These are phyloP conservation scores for Characodon lateralis DNA, from an alignment of 2,797 vertebrate genomes.

Conservation along the genomic window DNA sequence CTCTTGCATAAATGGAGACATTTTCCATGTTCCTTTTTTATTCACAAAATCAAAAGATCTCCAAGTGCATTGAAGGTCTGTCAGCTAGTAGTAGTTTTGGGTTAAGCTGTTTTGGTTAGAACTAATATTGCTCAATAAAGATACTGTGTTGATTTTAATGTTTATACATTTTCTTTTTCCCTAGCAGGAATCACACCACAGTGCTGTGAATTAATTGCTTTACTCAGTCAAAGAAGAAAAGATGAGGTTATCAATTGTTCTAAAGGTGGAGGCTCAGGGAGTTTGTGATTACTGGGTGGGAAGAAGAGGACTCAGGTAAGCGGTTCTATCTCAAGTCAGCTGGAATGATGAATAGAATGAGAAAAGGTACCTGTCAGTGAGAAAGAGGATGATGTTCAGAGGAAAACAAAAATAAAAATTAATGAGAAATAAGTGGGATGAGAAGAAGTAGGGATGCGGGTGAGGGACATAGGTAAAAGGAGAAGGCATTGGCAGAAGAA, in stretches of 20 bases:
- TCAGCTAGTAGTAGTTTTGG: background rate
- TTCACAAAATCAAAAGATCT: background rate
- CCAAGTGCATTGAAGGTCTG: background rate
- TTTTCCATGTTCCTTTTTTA: background rate
- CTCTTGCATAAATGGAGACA: background rate
- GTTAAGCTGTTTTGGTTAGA: background rate
- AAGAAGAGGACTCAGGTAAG: background rate
- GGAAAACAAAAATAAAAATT: background rate
- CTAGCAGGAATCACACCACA: background rate
- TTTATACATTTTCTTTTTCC: background rate
- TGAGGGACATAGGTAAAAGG: no score
- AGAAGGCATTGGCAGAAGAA: background rate
- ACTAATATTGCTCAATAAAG: background rate
- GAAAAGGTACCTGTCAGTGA: background rate
- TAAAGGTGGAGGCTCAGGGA: background rate
- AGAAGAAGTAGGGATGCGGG: no score
- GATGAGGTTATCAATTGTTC: background rate
- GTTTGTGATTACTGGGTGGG: background rate
- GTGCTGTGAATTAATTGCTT: background rate
- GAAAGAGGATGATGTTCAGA: background rate
- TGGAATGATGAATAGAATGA: background rate
- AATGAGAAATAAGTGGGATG: background rate
- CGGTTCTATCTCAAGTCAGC: background rate
- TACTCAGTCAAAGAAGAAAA: background rate
- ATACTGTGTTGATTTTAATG: background rate